phyloP scores from a whole-genome alignment of 2,888 invertebrate genomes.

The Podabrus alpinus region DNA sequence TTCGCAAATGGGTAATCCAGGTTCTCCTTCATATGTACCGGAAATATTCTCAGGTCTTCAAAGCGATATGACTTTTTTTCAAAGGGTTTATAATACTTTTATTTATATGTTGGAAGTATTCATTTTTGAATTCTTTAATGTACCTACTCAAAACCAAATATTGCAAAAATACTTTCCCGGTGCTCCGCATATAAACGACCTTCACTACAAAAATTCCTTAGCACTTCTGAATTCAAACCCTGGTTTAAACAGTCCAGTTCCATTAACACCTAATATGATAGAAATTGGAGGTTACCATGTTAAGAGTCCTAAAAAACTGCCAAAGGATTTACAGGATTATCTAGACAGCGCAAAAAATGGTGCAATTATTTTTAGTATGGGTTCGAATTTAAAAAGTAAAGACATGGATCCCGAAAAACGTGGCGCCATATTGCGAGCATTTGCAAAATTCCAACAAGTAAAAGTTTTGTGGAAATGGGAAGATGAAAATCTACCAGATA shows the following conservation, averaged over 20 bases:
- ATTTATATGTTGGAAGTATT: slow-evolving; percentile 8
- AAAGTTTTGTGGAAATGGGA: slow-evolving; percentile 76
- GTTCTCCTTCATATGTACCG: slow-evolving; percentile 35
- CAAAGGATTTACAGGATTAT: slow-evolving; percentile 56
- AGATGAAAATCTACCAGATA: slow-evolving; percentile 58
- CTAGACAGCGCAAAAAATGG: slow-evolving; percentile 59
- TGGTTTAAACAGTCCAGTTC: slow-evolving; percentile 56
- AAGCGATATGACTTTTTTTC: slow-evolving; percentile 36
- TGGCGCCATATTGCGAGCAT: slow-evolving; percentile 60
- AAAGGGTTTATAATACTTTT: slow-evolving; percentile 35
- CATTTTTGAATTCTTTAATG: slow-evolving; percentile 9
- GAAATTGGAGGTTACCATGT: slow-evolving; percentile 61
- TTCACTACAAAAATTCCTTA: slow-evolving; percentile 32
- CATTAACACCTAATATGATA: slow-evolving; percentile 59
- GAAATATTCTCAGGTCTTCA: slow-evolving; percentile 26
- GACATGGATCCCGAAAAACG: slow-evolving; percentile 59
- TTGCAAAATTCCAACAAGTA: slow-evolving; percentile 62
- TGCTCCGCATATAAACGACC: slow-evolving; percentile 22
- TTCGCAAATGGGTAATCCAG: slow-evolving; percentile 41
- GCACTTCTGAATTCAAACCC: slow-evolving; percentile 52
- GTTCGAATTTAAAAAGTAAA: slow-evolving; percentile 61
- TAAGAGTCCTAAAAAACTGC: slow-evolving; percentile 31
- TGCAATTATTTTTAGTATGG: slow-evolving; percentile 64
- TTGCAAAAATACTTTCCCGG: slow-evolving; percentile 30
- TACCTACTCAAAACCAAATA: slow-evolving; percentile 23